Evolutionary conservation across 2,888 invertebrate species (phyloP).

Genomic region (Platycheirus rosarum): DNA sequence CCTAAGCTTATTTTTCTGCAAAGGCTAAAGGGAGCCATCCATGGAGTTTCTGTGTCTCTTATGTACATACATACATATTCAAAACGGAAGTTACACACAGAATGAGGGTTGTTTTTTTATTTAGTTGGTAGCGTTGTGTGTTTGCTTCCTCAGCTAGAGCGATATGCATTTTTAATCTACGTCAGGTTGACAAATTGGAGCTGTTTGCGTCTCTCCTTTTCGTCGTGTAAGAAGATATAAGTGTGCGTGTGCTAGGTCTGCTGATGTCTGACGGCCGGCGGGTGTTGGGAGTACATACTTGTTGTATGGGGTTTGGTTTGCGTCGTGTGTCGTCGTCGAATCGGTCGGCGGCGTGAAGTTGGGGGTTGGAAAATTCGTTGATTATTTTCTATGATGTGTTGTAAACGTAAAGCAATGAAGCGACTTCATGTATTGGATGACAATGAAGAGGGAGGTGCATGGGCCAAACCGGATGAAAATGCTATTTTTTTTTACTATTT

Average conservation of each 20-base stretch:
- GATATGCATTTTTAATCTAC: constrained; percentile 74
- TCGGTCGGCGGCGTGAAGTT: neutral
- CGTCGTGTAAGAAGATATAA: constrained; percentile 4
- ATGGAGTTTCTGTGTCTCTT: constrained; percentile 35
- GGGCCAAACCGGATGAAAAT: constrained; percentile 54
- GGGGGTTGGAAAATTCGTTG: constrained; percentile 36
- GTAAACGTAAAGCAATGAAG: constrained; percentile 39
- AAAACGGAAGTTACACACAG: constrained; percentile 68
- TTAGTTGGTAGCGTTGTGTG: constrained; percentile 37
- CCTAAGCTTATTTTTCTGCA: constrained; percentile 6
- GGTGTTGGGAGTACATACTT: too few relatives aligned
- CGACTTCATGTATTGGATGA: neutral
- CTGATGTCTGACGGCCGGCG: constrained; percentile 60
- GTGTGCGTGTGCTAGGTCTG: constrained; percentile 32
- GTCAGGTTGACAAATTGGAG: constrained; percentile 74
- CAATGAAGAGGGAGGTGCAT: neutral
- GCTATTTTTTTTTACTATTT: constrained; percentile 67
- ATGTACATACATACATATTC: too few relatives aligned
- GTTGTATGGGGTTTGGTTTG: too few relatives aligned
- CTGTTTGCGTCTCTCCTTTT: constrained; percentile 48
- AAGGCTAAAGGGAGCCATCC: constrained; percentile 20
- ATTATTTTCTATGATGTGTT: constrained; percentile 63
- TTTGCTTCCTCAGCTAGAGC: constrained; percentile 37
- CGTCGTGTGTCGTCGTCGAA: neutral
- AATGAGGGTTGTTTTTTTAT: constrained; percentile 16